These are phyloP conservation scores for Ophion ventricosus DNA, from an alignment of 2,888 invertebrate species.

Conservation along the genomic window DNA sequence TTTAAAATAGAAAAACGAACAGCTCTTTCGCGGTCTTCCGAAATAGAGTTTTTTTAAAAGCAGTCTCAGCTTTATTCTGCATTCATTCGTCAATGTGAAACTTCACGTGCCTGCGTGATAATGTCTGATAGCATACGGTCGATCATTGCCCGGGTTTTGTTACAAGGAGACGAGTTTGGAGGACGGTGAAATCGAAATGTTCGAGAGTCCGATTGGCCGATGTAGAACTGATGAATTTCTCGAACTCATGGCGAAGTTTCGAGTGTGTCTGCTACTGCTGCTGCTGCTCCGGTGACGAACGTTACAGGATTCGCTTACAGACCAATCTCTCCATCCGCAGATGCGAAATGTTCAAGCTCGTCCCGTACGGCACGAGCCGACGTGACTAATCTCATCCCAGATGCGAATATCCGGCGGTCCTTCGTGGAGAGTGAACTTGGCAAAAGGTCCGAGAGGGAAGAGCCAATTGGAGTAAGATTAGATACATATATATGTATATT, in stretches of 20 bases:
- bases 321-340: slow-evolving; percentile 77
- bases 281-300: slow-evolving; percentile 39
- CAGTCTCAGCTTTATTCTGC: too few relatives aligned
- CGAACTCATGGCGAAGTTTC: not conserved
- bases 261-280: not conserved
- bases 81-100: too few relatives aligned
- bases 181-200: slow-evolving; percentile 46
- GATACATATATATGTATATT: too few relatives aligned
- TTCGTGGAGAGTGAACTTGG: slow-evolving; percentile 72
- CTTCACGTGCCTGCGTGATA: not conserved
- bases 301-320: slow-evolving; percentile 77
- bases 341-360: slow-evolving; percentile 63
- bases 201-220: slow-evolving; percentile 7
- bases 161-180: slow-evolving; percentile 40
- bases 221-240: not conserved
- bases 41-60: too few relatives aligned
- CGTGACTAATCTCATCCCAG: slow-evolving; percentile 76
- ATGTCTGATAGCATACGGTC: not conserved
- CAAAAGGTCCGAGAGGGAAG: slow-evolving; percentile 67
- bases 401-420: slow-evolving; percentile 71
- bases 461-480: slow-evolving; percentile 25
- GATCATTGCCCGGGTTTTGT: slow-evolving; percentile 14
- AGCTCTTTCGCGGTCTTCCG: too few relatives aligned
- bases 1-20: too few relatives aligned
- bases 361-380: slow-evolving; percentile 67